Base-by-base conservation (phyloP, 2,113 vertebrate species). In the Plectropomus leopardus region DNA sequence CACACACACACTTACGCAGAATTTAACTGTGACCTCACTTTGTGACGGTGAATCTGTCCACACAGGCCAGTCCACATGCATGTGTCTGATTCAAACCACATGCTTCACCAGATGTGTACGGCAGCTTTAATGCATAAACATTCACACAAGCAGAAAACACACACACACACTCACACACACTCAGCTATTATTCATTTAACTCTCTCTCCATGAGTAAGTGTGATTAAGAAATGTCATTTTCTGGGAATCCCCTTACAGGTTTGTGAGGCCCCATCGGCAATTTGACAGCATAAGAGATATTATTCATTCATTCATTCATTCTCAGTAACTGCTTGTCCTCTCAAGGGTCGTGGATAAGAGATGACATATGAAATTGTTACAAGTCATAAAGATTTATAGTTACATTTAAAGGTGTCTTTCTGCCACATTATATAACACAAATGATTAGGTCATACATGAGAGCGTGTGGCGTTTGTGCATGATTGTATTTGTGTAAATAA, bases 61-160 rank as follows among this genome's bases (percentile, higher is more conserved):
- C 80, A 44, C 51, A 58, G 59, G 44, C 57, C 55, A 51, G 75
- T 84, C 76, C 55, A 75, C 51, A 42, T 85, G 59, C 17, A 34
- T 86, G 80, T 83, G 70, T 85, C 81, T 90, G 88, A 94, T 89
- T 88, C 26, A 80, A 91, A 90, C 80, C 92, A 93, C 80, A 93
- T 94, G 91, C 42, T 84, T 54, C 11, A 16, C 26, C 63, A 83
- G 51, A 88, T 66, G 78, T 78, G 51, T 84, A 34, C 2, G 10
- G 32, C 57, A 75, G 36, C 53, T 66, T 28, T 71, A 69, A 66
- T 36, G n/a, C 34, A 70, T 28, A 48, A 10, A 59, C 23, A 76
- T 42, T 50, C 32, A 5, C 5, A 24, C 1, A 40, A 58, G 64
- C 26, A 40, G 21, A 40, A 24, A 68, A 34, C n/a, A n/a, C n/a